phyloP scores from a whole-genome alignment of 92 coral and sea anemone species.

The Epizoanthus illoricatus region DNA sequence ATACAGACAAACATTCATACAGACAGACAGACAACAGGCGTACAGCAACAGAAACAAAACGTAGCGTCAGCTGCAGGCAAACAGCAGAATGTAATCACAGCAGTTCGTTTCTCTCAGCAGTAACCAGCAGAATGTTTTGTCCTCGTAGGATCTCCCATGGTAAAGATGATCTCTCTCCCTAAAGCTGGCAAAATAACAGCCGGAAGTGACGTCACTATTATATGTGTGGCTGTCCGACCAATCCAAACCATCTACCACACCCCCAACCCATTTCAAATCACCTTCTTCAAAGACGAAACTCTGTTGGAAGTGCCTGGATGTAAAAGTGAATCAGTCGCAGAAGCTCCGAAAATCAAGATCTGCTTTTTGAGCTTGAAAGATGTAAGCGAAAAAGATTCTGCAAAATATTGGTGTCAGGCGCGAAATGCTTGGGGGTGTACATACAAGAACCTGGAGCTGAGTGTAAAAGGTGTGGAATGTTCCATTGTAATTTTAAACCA shows the following conservation, averaged over 20 bases:
- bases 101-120: neutral
- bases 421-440: conserved; percentile 23
- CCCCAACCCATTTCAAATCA: conserved; percentile 28
- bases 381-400: conserved; percentile 22
- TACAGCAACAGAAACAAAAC: no score
- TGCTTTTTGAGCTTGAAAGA: conserved; percentile 16
- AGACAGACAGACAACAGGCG: no score
- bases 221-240: conserved; percentile 37
- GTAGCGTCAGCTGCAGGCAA: no score
- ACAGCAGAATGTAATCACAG: no score
- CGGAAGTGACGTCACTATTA: conserved; percentile 23
- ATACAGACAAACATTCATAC: no score
- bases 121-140: neutral
- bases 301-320: conserved; percentile 9
- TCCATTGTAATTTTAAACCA: neutral
- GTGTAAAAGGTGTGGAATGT: conserved; percentile 1
- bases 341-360: conserved; percentile 13
- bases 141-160: conserved; percentile 19
- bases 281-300: conserved; percentile 4
- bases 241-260: neutral
- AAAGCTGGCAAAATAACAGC: neutral
- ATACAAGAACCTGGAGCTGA: neutral
- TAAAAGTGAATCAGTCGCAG: neutral
- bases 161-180: conserved; percentile 14
- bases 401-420: conserved; percentile 13